A percentile compares a stretch with the other conserved stretches of the same genome.
These are phyloP conservation scores for Cichlasoma orientale DNA, from an alignment of 2,797 vertebrate genomes.

Conservation along the genomic window DNA sequence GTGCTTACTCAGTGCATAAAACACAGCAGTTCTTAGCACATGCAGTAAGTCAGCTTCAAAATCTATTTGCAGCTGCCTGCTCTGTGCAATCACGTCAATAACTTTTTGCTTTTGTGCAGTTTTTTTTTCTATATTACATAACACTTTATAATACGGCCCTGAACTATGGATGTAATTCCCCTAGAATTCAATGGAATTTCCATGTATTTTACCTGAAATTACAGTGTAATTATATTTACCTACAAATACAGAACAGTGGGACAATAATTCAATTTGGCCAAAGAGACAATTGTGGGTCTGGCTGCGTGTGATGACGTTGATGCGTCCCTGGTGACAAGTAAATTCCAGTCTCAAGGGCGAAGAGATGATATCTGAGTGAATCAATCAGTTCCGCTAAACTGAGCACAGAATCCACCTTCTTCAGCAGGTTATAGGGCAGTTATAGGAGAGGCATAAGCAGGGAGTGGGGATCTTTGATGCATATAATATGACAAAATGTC, in stretches of 20 bases:
- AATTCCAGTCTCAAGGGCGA: conserved; percentile 47
- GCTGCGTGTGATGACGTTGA: not conserved
- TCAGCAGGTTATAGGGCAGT: conserved; percentile 46
- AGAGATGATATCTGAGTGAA: conserved; percentile 34
- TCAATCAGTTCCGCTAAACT: conserved; percentile 55
- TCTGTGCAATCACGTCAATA: not conserved
- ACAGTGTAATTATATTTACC: not conserved
- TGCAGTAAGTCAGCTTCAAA: too few species aligned
- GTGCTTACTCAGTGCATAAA: not conserved
- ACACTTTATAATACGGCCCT: not conserved
- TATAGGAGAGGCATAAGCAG: not conserved
- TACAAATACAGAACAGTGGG: too few species aligned
- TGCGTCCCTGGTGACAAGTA: not conserved
- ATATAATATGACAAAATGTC: conserved; percentile 8
- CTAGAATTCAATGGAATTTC: not conserved
- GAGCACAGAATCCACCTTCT: conserved; percentile 46
- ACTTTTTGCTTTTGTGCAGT: not conserved
- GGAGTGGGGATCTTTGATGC: not conserved
- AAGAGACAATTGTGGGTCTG: not conserved
- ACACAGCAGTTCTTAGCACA: not conserved
- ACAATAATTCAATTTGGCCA: not conserved
- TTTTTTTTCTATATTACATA: not conserved
- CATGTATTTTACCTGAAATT: not conserved
- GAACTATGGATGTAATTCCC: not conserved
- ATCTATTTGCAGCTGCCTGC: too few species aligned